A percentile compares a stretch with the other conserved stretches of the same genome.
Conservation (phyloP, 2,888 invertebrate genomes). For the Pyrgus malvae region DNA sequence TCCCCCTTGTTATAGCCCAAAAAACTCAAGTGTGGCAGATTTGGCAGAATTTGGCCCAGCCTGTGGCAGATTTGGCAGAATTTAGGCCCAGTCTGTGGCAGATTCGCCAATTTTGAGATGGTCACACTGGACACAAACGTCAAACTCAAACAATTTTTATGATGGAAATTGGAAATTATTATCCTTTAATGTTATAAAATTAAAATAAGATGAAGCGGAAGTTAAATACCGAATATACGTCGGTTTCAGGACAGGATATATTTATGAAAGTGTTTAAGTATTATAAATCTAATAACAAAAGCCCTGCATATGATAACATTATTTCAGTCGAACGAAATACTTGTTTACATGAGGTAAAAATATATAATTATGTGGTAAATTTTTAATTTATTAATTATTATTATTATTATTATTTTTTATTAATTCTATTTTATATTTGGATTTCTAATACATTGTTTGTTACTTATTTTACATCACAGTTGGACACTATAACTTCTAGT, state of each 20-base stretch:
- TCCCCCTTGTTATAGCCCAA: too few relatives aligned
- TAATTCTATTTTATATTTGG: background rate
- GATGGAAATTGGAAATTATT: too few relatives aligned
- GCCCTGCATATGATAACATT: slow-evolving; percentile 84
- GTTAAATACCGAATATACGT: background rate
- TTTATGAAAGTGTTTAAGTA: slow-evolving; percentile 90
- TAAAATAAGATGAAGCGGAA: slow-evolving; percentile 23
- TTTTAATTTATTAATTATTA: background rate
- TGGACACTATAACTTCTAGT: slow-evolving; percentile 8
- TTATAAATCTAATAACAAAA: slow-evolving; percentile 86
- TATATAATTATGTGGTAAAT: background rate
- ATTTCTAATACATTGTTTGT: too few relatives aligned
- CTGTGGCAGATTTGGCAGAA: too few relatives aligned
- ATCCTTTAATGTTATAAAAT: too few relatives aligned
- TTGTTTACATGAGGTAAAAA: slow-evolving; percentile 41
- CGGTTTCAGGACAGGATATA: slow-evolving; percentile 35
- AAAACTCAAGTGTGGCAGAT: too few relatives aligned
- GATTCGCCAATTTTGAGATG: too few relatives aligned
- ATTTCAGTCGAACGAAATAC: slow-evolving; percentile 72
- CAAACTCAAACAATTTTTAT: too few relatives aligned
- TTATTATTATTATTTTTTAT: background rate
- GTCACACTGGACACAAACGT: too few relatives aligned
- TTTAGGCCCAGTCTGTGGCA: too few relatives aligned
- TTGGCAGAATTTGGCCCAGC: too few relatives aligned
- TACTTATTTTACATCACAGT: too few relatives aligned